Evolutionary conservation across 2,797 vertebrate species (phyloP), one percentile per base, ranked within the genome.

Genomic region (Loris lydekkerianus): DNA sequence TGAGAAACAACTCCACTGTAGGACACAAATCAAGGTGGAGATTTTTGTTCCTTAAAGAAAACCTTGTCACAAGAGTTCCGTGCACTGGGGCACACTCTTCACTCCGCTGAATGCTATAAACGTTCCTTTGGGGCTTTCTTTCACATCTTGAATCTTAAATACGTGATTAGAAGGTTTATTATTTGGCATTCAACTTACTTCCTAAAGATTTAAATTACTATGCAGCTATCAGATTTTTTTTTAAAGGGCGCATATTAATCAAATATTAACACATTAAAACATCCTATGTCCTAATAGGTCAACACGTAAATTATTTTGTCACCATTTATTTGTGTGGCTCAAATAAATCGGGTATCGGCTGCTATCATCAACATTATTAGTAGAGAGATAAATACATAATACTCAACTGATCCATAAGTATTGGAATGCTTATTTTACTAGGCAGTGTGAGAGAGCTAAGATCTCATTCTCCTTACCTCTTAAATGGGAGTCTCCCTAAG

Each of bases 161-260:
- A 34, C 21, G 21, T 23, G 58, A 85, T 85, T 63, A 72, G 82
- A 92, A 94, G n/a, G 70, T 69, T 93, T 89, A 77, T 80, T 86
- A 61, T 95, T 53, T 89, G 65, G 89, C 67, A 85, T 81, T 95
- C 93, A 58, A 77, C 70, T 84, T 94, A 88, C 63, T 97, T 92
- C 27, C 83, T 83, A 7, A 91, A 91, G 93, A 93, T 94, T 75
- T 91, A 81, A 81, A 91, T 10, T 20, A 31, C 58, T 76, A 86
- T 17, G 46, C 14, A 87, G 18, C 31, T 65, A 72, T 63, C 61
- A 82, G 61, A 27, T 31, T 86, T 87, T 86, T 97, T 96, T 40
- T 65, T 17, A 34, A 94, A 95, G 80, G 46, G 31, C 40, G 89
- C 72, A 20, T 23, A 40, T 27, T 91, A 92, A 84, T 60, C 80